Base-by-base conservation (phyloP, 2,113 vertebrate species). In the Gadus macrocephalus region DNA sequence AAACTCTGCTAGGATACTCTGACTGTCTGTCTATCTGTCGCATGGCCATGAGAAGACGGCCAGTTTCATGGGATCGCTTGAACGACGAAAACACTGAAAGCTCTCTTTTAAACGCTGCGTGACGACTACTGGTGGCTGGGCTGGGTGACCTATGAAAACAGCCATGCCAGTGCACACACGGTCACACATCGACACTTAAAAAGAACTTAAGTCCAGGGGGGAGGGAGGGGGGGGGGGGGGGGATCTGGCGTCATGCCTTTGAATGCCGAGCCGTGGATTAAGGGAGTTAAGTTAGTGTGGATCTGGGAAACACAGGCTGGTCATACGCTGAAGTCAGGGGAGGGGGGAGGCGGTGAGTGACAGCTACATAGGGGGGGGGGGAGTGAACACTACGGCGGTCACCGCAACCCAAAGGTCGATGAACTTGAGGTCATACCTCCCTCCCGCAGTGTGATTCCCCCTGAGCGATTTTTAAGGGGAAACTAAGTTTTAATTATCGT, bases 241-340 rank as follows among this genome's bases (percentile, higher is more conserved):
- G 25, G 25, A 25, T 76, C 65, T 62, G 73, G 73, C 66, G 42
- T 73, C 74, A 74, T 31, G 70, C 70, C 66, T 20, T 28, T 72
- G 55, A 75, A 69, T 68, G 71, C 53, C 5, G 28, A 53, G 20
- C 31, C 31, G 6, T 35, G 31, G 4, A 5, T 35, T 35, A 35
- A 5, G 31, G 31, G 31, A 35, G 31, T 35, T 35, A 35, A 35
- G 31, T 69, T 77, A 81, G 64, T 28, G 71, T 72, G 69, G 83
- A 83, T 78, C 78, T 42, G 69, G 75, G 76, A 73, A 83, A 79
- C 81, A 81, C 79, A 75, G 78, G 72, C 63, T 78, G 82, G 83
- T 78, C 80, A 31, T 78, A 28, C 35, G 31, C 62, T 80, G 76
- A 81, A 86, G 78, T 49, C 42, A 49, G 42, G 12, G 11, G 80